Conservation (phyloP, 2,888 invertebrate species). For the Mimas tiliae region DNA sequence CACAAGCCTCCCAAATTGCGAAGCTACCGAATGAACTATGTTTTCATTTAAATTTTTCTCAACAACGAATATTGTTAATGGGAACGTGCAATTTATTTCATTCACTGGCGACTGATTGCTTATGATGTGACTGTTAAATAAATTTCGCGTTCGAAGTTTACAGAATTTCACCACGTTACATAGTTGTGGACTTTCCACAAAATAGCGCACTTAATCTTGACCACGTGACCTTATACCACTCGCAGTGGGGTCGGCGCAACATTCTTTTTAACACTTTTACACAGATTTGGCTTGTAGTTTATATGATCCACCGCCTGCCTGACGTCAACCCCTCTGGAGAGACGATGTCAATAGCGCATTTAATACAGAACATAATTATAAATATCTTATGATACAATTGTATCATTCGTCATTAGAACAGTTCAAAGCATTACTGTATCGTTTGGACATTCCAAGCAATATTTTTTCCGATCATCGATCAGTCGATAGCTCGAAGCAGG, state of each 20-base stretch:
- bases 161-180: slow-evolving; percentile 8
- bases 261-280: too few species aligned
- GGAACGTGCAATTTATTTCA: slow-evolving; percentile 75
- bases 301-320: too few species aligned
- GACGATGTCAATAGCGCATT: too few species aligned
- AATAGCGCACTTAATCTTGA: background rate
- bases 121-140: slow-evolving; percentile 77
- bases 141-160: slow-evolving; percentile 46
- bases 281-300: too few species aligned
- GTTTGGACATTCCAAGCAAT: slow-evolving; percentile 26
- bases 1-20: slow-evolving; percentile 72
- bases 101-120: slow-evolving; percentile 73
- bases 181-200: background rate
- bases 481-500: slow-evolving; percentile 34
- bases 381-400: background rate
- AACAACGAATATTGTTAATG: slow-evolving; percentile 72
- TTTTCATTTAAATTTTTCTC: slow-evolving; percentile 67
- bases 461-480: slow-evolving; percentile 1
- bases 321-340: too few species aligned
- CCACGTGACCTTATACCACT: too few species aligned
- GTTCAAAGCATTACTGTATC: background rate
- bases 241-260: too few species aligned
- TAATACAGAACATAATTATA: too few species aligned
- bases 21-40: slow-evolving; percentile 59
- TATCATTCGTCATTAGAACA: background rate